A percentile compares a stretch with the other conserved stretches of the same genome.
phyloP scores from a whole-genome alignment of 1,140 invertebrate species.

The Papilio xuthus region DNA sequence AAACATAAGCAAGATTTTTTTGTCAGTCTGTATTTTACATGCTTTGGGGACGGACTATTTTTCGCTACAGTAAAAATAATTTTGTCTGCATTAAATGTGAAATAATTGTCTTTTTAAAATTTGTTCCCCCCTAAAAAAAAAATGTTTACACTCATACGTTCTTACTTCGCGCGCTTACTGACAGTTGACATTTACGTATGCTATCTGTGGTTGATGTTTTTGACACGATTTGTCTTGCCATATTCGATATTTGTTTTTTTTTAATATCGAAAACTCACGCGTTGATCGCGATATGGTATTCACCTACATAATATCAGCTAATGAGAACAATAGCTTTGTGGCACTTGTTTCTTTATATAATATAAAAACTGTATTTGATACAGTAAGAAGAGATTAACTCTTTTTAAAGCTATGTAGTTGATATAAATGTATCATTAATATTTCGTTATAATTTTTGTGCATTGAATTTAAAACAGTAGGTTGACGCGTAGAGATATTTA shows the following conservation, averaged over 20 bases:
- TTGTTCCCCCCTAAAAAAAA: background rate
- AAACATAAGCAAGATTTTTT: slow-evolving; percentile 33
- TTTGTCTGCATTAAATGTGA: background rate
- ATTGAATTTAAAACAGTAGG: slow-evolving; percentile 45
- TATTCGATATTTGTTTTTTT: background rate
- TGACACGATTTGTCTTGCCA: background rate
- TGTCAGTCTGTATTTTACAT: slow-evolving; percentile 56
- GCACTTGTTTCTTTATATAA: slow-evolving; percentile 56
- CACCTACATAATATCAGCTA: slow-evolving; percentile 44
- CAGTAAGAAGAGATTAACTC: slow-evolving; percentile 66
- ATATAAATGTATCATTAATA: slow-evolving; percentile 79
- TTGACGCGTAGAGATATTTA: slow-evolving; percentile 53
- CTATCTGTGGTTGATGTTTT: slow-evolving; percentile 9
- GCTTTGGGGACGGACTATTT: slow-evolving; percentile 62
- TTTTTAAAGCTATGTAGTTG: slow-evolving; percentile 75
- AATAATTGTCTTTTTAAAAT: background rate
- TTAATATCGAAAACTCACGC: slow-evolving; percentile 16
- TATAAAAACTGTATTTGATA: slow-evolving; percentile 73
- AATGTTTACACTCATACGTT: background rate
- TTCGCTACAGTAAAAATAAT: slow-evolving; percentile 37
- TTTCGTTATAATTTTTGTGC: slow-evolving; percentile 65
- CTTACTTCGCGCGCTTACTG: slow-evolving; percentile 23
- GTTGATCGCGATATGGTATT: slow-evolving; percentile 18
- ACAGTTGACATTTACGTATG: slow-evolving; percentile 35
- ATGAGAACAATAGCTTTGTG: slow-evolving; percentile 54